These are phyloP conservation scores for Apis florea DNA, from an alignment of 1,140 invertebrate species.

Conservation along the genomic window DNA sequence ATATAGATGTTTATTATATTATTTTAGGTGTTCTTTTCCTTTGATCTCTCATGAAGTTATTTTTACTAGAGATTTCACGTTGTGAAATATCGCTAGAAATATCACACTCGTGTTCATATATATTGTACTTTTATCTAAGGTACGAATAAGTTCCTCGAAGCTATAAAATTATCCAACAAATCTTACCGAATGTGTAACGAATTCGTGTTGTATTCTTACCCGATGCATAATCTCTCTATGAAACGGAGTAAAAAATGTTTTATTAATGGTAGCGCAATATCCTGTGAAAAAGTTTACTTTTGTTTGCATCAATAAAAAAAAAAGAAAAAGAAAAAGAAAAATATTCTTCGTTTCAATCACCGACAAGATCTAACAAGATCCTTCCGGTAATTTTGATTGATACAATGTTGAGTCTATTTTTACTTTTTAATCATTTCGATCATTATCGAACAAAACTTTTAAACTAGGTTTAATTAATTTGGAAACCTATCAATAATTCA, in stretches of 20 bases:
- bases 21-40: too few species aligned
- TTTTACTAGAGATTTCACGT: background rate
- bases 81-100: background rate
- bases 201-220: background rate
- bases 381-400: too few species aligned
- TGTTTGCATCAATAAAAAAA: background rate
- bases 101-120: background rate
- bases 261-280: background rate
- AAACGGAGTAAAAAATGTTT: background rate
- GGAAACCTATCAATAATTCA: too few species aligned
- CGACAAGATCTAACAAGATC: background rate
- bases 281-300: background rate
- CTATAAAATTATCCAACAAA: slow-evolving; percentile 17
- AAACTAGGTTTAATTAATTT: too few species aligned
- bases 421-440: too few species aligned
- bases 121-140: slow-evolving; percentile 2
- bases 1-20: too few species aligned
- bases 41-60: background rate
- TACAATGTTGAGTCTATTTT: too few species aligned
- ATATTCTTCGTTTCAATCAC: background rate
- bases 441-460: too few species aligned
- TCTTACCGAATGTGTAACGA: slow-evolving; percentile 1
- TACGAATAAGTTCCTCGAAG: slow-evolving; percentile 9
- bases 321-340: background rate
- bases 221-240: too few species aligned